Base-by-base conservation (phyloP, 2,113 vertebrate genomes). In the Gallinago paraguaiae region DNA sequence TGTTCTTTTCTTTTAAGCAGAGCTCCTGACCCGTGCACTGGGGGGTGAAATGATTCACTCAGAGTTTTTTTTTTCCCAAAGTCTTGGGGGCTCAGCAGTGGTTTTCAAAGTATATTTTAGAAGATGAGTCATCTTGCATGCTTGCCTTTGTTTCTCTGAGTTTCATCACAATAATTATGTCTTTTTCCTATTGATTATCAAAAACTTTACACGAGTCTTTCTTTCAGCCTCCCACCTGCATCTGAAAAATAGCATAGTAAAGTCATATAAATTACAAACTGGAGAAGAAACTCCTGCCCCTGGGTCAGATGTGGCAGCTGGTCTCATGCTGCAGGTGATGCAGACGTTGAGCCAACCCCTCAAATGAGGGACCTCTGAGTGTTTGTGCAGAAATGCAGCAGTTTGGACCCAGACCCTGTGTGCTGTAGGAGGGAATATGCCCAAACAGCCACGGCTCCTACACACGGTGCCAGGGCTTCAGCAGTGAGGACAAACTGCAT, bases 1-100 rank as follows among this genome's bases (percentile, higher is more conserved):
- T 95, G 74, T 60, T 46, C 53, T 76, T 79, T 85, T 43, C 76
- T 79, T 90, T 80, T 41, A 54, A 93, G 76, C 85, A 88, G 23
- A 77, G 23, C 50, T 95, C 82, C 87, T 91, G 93, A 94, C 88
- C 93, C 77, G 68, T 82, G 82, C 79, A 56, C 18, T 61, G 54
- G 14, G 43, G 56, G 90, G n/a, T 94, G 86, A 92, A 92, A 75
- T 93, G 90, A 95, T 92, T 93, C 93, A 96, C 57, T 90, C 17
- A 2, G 51, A 17, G 6, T 14, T 59, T 18, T 39, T 81, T 69
- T 86, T 41, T 12, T 5, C 39, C 57, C 65, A 54, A 64, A 89
- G 70, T 60, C 89, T 33, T 79, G 71, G 92, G 86, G 68, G 71
- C 75, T 96, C 46, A 18, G 46, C 37, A 57, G 30, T 37, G 68